Percentiles rank a stretch among this genome's conserved stretches.
Conservation (phyloP, 2,113 vertebrate genomes). For the human (Homo sapiens) region DNA sequence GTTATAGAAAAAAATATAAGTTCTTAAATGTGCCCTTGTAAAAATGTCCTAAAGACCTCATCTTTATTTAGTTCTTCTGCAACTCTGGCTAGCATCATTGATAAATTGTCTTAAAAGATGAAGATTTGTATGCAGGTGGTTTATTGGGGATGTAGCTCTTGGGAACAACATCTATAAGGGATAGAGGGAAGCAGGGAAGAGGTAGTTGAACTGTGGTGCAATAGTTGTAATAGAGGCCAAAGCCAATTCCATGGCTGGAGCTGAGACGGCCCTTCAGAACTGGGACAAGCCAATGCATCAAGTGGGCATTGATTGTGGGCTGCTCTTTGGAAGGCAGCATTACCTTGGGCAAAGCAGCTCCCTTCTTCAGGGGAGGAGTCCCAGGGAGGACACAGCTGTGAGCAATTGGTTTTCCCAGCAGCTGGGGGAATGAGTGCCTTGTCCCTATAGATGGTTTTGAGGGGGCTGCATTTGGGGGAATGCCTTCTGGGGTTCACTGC, state of each 20-base stretch:
- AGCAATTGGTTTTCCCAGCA: not conserved
- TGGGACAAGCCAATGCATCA: not conserved
- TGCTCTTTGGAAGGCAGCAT: not conserved
- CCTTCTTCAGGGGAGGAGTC: not conserved
- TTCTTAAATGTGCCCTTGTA: not conserved
- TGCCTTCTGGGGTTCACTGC: accelerated
- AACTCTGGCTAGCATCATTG: not conserved
- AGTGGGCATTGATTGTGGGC: not conserved
- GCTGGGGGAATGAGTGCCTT: not conserved
- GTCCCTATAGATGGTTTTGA: not conserved
- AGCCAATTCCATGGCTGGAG: not conserved
- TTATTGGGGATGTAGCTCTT: not conserved
- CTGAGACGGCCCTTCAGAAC: not conserved
- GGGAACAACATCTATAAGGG: not conserved
- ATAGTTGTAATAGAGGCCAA: not conserved
- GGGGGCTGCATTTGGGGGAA: no score
- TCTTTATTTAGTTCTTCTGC: not conserved
- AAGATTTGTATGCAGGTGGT: not conserved
- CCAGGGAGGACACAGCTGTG: not conserved
- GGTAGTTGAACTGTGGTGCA: not conserved
- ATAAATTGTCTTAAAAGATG: not conserved
- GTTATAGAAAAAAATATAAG: not conserved
- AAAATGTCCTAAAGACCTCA: not conserved
- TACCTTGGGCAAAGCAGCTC: not conserved
- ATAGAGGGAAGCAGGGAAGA: not conserved